phyloP scores from a whole-genome alignment of 2,113 vertebrate species.

The Misgurnus mizolepis region DNA sequence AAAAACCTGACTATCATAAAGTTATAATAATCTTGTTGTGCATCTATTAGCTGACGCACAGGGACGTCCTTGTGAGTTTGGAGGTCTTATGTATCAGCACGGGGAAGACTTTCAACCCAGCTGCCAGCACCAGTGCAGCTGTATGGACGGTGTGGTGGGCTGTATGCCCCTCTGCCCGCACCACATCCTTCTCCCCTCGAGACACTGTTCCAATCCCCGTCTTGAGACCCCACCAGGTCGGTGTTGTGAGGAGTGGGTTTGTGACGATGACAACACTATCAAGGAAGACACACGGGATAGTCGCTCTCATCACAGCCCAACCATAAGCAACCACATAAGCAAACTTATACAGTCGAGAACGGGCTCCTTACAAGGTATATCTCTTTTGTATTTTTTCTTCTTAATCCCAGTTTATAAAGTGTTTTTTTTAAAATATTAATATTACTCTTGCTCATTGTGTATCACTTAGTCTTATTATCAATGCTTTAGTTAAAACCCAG shows the following conservation, averaged over 20 bases:
- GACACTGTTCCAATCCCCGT: slow-evolving; percentile 64
- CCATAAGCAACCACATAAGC: slow-evolving; percentile 67
- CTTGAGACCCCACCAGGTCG: slow-evolving; percentile 56
- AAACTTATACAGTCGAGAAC: slow-evolving; percentile 49
- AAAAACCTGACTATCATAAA: no score
- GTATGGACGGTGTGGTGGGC: slow-evolving; percentile 76
- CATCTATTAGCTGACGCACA: slow-evolving; percentile 67
- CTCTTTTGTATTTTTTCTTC: background rate
- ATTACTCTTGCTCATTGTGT: no score
- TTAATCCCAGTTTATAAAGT: background rate
- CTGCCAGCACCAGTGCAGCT: slow-evolving; percentile 78
- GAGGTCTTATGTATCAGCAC: slow-evolving; percentile 73
- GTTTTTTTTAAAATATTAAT: no score
- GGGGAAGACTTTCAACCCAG: slow-evolving; percentile 75
- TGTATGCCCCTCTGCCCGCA: slow-evolving; percentile 77
- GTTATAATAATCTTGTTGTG: no score
- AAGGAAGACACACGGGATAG: slow-evolving; percentile 62
- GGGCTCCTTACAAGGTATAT: slow-evolving; percentile 61
- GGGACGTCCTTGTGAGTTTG: slow-evolving; percentile 74
- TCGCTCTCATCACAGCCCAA: slow-evolving; percentile 34
- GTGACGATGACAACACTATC: slow-evolving; percentile 73
- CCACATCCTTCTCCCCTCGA: slow-evolving; percentile 64
- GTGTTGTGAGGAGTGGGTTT: slow-evolving; percentile 77
- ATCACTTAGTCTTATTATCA: no score
- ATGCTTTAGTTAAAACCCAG: no score